phyloP scores from a whole-genome alignment of 2,888 invertebrate species.

The Scaptomyza polygonia region DNA sequence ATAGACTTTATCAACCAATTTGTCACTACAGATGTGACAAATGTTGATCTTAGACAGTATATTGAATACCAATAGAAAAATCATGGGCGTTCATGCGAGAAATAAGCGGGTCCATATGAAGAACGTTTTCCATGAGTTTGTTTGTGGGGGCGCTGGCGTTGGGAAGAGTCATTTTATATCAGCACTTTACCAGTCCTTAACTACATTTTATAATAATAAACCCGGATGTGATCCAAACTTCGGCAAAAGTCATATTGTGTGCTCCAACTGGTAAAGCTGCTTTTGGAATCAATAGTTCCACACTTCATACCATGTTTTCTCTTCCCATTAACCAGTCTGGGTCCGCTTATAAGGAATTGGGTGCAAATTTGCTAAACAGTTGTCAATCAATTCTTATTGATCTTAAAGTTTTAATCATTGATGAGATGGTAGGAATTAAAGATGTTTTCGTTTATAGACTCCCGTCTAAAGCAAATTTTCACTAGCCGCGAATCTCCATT shows the following conservation, averaged over 20 bases:
- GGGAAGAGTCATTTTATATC: constrained; percentile 20
- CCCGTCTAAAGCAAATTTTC: constrained; percentile 17
- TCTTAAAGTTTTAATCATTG: constrained; percentile 19
- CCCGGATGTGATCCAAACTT: constrained; percentile 11
- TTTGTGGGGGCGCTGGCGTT: constrained; percentile 38
- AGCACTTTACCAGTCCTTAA: constrained; percentile 2
- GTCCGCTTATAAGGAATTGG: constrained; percentile 1
- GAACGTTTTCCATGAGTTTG: constrained; percentile 23
- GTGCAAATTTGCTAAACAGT: constrained; percentile 11
- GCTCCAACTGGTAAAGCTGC: constrained; percentile 13
- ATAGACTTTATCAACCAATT: background rate
- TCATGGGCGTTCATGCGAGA: constrained; percentile 1
- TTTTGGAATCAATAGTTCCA: constrained; percentile 17
- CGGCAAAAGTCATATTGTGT: constrained; percentile 14
- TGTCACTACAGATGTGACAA: background rate
- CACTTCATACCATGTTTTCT: constrained; percentile 22
- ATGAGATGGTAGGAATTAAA: constrained; percentile 3
- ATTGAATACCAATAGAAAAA: constrained; percentile 13
- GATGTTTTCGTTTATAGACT: constrained; percentile 7
- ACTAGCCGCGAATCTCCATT: constrained; percentile 1
- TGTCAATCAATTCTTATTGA: constrained; percentile 12
- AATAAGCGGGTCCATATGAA: constrained; percentile 1
- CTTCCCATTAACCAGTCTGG: constrained; percentile 20
- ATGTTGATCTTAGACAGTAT: background rate
- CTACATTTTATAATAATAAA: background rate